Percentiles rank a stretch among this genome's conserved stretches.
Evolutionary conservation across 2,113 vertebrate genomes (phyloP).

Genomic region (Sylvietta virens): DNA sequence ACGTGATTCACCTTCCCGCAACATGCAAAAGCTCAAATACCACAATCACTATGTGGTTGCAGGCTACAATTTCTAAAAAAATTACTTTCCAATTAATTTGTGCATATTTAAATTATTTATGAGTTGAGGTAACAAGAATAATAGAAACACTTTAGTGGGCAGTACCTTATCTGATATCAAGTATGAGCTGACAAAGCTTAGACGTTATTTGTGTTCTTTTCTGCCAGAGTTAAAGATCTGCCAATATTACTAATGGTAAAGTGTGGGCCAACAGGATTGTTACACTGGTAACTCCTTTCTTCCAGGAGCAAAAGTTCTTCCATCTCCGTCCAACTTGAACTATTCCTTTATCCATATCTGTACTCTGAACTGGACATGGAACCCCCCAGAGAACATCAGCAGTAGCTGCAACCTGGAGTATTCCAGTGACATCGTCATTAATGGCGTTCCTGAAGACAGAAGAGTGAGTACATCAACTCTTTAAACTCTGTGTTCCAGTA

Average conservation of each 20-base stretch:
- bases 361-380: conserved; percentile 37
- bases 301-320: neutral
- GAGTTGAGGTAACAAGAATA: neutral
- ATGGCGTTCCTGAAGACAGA: neutral
- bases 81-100: neutral
- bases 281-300: neutral
- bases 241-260: neutral
- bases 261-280: neutral
- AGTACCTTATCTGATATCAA: neutral
- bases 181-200: fast-evolving
- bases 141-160: neutral
- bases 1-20: fast-evolving
- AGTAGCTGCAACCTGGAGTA: conserved; percentile 10
- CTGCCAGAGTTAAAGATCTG: neutral
- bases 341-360: conserved; percentile 20
- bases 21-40: fast-evolving
- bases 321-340: conserved; percentile 12
- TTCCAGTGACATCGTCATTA: neutral
- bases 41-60: fast-evolving
- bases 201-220: neutral
- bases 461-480: neutral
- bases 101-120: neutral
- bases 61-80: neutral
- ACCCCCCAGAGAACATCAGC: neutral
- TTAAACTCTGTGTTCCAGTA: neutral